These are phyloP conservation scores for Eristalis pertinax DNA, from an alignment of 2,888 invertebrate species.

Conservation along the genomic window DNA sequence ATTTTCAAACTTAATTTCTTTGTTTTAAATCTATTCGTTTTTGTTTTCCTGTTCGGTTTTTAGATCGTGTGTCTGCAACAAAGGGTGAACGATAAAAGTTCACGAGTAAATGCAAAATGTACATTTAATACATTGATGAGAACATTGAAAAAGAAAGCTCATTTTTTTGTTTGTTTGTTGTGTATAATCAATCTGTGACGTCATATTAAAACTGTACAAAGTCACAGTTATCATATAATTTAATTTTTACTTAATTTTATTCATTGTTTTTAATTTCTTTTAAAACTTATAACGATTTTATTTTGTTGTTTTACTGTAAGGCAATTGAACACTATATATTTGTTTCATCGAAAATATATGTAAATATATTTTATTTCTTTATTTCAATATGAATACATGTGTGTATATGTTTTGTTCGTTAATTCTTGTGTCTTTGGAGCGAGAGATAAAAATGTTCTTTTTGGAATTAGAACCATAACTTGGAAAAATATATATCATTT, in stretches of 20 bases:
- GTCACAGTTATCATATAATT: slow-evolving; percentile 20
- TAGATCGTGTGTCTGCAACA: slow-evolving; percentile 24
- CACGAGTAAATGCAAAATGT: slow-evolving; percentile 43
- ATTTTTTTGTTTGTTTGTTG: slow-evolving; percentile 44
- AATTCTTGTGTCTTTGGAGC: slow-evolving; percentile 5
- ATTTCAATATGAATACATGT: background rate
- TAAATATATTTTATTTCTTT: slow-evolving; percentile 3
- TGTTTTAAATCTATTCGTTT: slow-evolving; percentile 3
- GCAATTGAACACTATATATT: slow-evolving; percentile 63
- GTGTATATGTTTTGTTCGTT: slow-evolving; percentile 8
- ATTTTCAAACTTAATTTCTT: slow-evolving; percentile 9
- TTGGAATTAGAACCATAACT: background rate
- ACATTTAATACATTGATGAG: slow-evolving; percentile 19
- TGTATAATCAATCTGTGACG: slow-evolving; percentile 36
- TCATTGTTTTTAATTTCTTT: slow-evolving; percentile 1
- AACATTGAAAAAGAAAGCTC: slow-evolving; percentile 40
- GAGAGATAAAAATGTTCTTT: background rate
- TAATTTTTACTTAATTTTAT: slow-evolving; percentile 18
- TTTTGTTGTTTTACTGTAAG: slow-evolving; percentile 43
- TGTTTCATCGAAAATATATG: slow-evolving; percentile 23
- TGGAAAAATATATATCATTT: background rate
- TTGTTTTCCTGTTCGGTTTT: background rate
- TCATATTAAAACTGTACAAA: slow-evolving; percentile 40
- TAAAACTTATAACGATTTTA: slow-evolving; percentile 37
- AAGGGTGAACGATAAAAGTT: slow-evolving; percentile 41